Conservation (phyloP, 2,888 invertebrate species). For the Lomographa bimaculata region DNA sequence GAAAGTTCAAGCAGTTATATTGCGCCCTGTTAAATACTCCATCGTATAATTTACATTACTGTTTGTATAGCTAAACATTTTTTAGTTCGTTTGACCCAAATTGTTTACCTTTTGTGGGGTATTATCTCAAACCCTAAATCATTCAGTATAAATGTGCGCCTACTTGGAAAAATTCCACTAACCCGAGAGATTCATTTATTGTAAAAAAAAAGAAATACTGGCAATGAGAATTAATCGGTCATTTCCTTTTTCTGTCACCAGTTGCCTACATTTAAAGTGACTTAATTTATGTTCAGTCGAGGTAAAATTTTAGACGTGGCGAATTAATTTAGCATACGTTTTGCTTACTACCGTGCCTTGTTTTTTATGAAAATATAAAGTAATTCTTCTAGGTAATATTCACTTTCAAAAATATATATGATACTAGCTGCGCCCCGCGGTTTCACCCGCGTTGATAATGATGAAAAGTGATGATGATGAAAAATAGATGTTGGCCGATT, state of each 20-base stretch:
- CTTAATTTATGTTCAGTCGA: slow-evolving; percentile 25
- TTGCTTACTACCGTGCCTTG: no score
- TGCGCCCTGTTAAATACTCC: slow-evolving; percentile 42
- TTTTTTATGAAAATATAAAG: no score
- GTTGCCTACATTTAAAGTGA: slow-evolving; percentile 27
- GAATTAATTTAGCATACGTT: slow-evolving; percentile 19
- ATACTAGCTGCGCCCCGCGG: no score
- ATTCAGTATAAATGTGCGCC: slow-evolving; percentile 28
- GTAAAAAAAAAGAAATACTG: slow-evolving; percentile 23
- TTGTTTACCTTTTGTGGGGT: slow-evolving; percentile 40
- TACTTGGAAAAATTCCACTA: slow-evolving; percentile 35
- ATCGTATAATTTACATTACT: slow-evolving; percentile 23
- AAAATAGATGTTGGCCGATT: no score
- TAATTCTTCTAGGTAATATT: no score
- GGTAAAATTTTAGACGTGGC: slow-evolving; percentile 16
- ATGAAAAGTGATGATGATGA: no score
- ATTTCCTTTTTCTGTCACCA: slow-evolving; percentile 31
- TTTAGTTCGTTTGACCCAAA: slow-evolving; percentile 48
- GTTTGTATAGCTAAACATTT: slow-evolving; percentile 35
- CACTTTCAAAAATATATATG: no score
- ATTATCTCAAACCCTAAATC: slow-evolving; percentile 40
- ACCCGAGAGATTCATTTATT: slow-evolving; percentile 26
- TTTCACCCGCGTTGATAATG: no score
- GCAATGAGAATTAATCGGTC: slow-evolving; percentile 28
- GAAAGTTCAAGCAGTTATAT: slow-evolving; percentile 60